These are phyloP conservation scores for Matsumyia berberina DNA, from an alignment of 2,888 invertebrate genomes.

Conservation along the genomic window DNA sequence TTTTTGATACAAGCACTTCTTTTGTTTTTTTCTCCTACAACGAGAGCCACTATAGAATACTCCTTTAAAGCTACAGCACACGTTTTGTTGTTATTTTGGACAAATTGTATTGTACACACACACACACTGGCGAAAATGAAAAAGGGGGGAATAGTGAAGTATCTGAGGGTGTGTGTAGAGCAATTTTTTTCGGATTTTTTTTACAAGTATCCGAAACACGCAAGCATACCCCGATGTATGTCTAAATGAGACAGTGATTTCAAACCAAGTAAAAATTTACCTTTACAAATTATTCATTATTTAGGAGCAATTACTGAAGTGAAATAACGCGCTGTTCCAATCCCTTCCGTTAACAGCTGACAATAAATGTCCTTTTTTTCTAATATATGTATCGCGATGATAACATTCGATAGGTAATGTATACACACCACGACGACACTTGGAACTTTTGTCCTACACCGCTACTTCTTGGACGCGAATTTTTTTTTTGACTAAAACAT, in stretches of 20 bases:
- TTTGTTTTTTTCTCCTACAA: slow-evolving; percentile 26
- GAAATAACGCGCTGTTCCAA: slow-evolving; percentile 20
- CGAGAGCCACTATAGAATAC: slow-evolving; percentile 41
- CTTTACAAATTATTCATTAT: slow-evolving; percentile 52
- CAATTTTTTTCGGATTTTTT: slow-evolving; percentile 39
- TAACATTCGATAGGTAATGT: slow-evolving; percentile 67
- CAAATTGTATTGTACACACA: slow-evolving; percentile 50
- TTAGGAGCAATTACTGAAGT: slow-evolving; percentile 26
- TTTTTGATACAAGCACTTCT: slow-evolving; percentile 47
- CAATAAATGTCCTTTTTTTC: slow-evolving; percentile 45
- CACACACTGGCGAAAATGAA: slow-evolving; percentile 40
- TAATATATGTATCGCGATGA: slow-evolving; percentile 59
- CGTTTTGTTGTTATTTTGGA: slow-evolving; percentile 73
- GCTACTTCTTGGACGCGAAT: slow-evolving; percentile 40
- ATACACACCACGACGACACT: slow-evolving; percentile 65
- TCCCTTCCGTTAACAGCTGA: slow-evolving; percentile 57
- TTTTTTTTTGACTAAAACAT: slow-evolving; percentile 23
- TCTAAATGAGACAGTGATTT: slow-evolving; percentile 48
- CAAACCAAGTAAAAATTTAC: slow-evolving; percentile 37
- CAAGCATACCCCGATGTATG: slow-evolving; percentile 55
- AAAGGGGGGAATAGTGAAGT: slow-evolving; percentile 56
- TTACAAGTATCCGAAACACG: slow-evolving; percentile 67
- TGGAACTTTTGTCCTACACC: slow-evolving; percentile 11
- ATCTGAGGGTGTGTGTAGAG: slow-evolving; percentile 63
- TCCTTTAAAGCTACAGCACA: slow-evolving; percentile 58